phyloP scores from a whole-genome alignment of 2,888 invertebrate genomes.

The Rhagonycha lutea region DNA sequence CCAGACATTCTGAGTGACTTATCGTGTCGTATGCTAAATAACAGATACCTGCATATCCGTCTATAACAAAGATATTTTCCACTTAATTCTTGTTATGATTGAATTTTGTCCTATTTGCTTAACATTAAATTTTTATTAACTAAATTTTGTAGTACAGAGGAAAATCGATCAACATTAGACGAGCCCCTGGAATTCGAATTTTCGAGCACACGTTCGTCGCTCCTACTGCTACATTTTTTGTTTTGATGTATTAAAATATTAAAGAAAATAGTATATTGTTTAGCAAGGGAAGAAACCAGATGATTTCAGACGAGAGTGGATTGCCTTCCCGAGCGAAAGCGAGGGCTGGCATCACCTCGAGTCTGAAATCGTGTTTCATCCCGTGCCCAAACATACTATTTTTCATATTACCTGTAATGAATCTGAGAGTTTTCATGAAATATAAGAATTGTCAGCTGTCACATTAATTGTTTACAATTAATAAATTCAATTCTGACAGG shows the following conservation, averaged over 20 bases:
- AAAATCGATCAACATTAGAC: not conserved
- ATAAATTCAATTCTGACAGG: no score
- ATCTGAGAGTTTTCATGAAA: no score
- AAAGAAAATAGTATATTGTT: no score
- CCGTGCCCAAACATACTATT: no score
- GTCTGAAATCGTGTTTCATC: no score
- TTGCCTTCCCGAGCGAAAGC: no score
- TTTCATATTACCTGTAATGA: no score
- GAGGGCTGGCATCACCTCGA: no score
- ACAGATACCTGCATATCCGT: constrained; percentile 20
- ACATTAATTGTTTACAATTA: no score
- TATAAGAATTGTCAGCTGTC: no score
- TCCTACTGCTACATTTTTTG: not conserved
- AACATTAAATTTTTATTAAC: not conserved
- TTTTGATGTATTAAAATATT: not conserved
- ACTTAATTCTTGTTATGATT: constrained; percentile 25
- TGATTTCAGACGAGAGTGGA: no score
- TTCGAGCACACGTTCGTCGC: not conserved
- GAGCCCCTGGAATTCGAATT: not conserved
- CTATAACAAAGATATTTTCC: constrained; percentile 32
- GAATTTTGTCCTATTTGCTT: constrained; percentile 27
- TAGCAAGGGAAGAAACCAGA: no score
- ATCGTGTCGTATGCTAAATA: constrained; percentile 34
- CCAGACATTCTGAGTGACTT: constrained; percentile 21
- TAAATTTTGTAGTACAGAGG: not conserved